Conservation (phyloP, 2,797 vertebrate genomes). For the Channa striata region DNA sequence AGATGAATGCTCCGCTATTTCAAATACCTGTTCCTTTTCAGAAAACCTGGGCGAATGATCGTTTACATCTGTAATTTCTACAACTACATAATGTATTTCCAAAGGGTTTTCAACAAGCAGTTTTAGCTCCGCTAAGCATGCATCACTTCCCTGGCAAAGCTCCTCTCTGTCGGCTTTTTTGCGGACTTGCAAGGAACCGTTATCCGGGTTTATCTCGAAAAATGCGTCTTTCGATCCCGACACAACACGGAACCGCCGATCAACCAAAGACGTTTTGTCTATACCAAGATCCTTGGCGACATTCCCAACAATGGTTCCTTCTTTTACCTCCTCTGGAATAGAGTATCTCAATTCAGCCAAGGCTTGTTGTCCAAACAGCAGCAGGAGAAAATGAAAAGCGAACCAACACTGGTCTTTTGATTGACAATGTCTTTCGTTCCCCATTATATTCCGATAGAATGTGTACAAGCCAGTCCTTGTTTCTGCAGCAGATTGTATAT, state of each 20-base stretch:
- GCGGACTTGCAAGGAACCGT: conserved; percentile 78
- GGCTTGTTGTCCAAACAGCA: conserved; percentile 30
- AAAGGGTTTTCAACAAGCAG: conserved; percentile 84
- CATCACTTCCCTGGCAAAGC: conserved; percentile 66
- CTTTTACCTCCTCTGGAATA: conserved; percentile 81
- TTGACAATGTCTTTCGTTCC: conserved; percentile 1
- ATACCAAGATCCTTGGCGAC: conserved; percentile 84
- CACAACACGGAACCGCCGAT: conserved; percentile 78
- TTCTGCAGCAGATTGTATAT: not conserved
- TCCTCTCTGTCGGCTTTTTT: conserved; percentile 81
- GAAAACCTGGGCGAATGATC: conserved; percentile 82
- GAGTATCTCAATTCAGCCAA: conserved; percentile 81
- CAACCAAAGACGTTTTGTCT: conserved; percentile 73
- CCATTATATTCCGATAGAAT: conserved; percentile 39
- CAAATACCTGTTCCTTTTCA: conserved; percentile 67
- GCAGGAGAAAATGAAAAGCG: conserved; percentile 24
- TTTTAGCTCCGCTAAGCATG: conserved; percentile 80
- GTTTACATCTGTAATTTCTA: conserved; percentile 86
- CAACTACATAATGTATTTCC: conserved; percentile 83
- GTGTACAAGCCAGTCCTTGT: not conserved
- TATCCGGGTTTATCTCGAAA: conserved; percentile 82
- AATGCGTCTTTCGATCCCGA: conserved; percentile 70
- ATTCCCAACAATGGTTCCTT: conserved; percentile 81
- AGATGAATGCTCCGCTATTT: conserved; percentile 67
- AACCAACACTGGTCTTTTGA: conserved; percentile 14